Evolutionary conservation across 1,140 invertebrate genomes (phyloP).

Genomic region (Pygmarrhopalites habei): DNA sequence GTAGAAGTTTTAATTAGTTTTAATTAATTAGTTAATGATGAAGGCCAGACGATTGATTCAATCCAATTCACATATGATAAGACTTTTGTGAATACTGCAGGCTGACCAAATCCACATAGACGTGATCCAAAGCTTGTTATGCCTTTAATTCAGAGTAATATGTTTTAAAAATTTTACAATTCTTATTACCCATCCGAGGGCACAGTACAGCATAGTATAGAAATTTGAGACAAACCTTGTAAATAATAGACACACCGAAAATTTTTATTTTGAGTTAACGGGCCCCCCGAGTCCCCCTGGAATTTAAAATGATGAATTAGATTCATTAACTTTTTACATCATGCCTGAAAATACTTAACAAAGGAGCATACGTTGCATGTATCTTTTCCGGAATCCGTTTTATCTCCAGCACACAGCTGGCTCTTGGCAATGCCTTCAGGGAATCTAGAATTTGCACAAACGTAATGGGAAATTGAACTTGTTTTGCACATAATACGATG

Average conservation of each 20-base stretch:
- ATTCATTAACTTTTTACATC: neutral
- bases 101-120: slow-evolving; percentile 29
- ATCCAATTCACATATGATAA: slow-evolving; percentile 32
- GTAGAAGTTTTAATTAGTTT: no score
- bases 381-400: slow-evolving; percentile 22
- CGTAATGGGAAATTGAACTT: no score
- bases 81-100: slow-evolving; percentile 32
- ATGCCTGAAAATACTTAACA: no score
- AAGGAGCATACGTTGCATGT: slow-evolving; percentile 38
- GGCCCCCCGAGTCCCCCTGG: slow-evolving; percentile 34
- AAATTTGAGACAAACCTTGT: no score
- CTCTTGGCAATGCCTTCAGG: slow-evolving; percentile 23
- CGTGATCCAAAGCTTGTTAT: slow-evolving; percentile 29
- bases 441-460: slow-evolving; percentile 11
- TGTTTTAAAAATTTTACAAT: no score
- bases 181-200: no score
- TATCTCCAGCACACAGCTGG: slow-evolving; percentile 35
- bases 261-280: slow-evolving; percentile 22
- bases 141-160: no score
- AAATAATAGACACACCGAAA: slow-evolving; percentile 24
- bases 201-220: no score
- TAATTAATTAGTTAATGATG: no score
- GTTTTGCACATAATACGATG: no score
- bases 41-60: slow-evolving; percentile 23
- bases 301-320: neutral